phyloP scores from a whole-genome alignment of 2,888 invertebrate genomes.

The Phaonia tiefii region DNA sequence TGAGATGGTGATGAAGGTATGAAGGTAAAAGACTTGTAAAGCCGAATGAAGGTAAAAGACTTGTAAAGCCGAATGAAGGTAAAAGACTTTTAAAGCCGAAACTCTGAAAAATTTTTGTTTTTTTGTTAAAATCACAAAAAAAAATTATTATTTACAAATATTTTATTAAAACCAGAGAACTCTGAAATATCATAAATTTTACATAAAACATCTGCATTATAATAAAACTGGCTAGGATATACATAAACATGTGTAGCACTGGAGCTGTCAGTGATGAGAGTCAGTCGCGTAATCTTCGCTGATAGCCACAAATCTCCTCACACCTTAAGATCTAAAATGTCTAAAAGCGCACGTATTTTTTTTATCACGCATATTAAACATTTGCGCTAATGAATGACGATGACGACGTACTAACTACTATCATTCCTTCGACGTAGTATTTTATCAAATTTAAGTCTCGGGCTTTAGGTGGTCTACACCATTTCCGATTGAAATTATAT shows the following conservation, averaged over 20 bases:
- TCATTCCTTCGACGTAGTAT: background rate
- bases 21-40: no score
- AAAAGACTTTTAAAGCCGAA: no score
- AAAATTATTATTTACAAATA: no score
- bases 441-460: background rate
- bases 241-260: background rate
- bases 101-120: no score
- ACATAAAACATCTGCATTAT: background rate
- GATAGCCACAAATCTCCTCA: conserved; percentile 15
- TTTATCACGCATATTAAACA: conserved; percentile 36
- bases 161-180: no score
- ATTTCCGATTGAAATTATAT: no score
- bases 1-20: no score
- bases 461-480: no score
- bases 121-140: no score
- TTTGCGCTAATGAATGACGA: background rate
- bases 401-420: background rate
- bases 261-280: background rate
- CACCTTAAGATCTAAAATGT: conserved; percentile 24
- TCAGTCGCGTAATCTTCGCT: background rate
- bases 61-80: no score
- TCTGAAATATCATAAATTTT: background rate
- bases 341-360: conserved; percentile 58
- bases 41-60: no score
- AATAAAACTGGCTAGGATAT: background rate